A percentile compares a stretch with the other conserved stretches of the same genome.
These are phyloP conservation scores for Lipotes vexillifer DNA, from an alignment of 2,113 vertebrate species.

Conservation along the genomic window DNA sequence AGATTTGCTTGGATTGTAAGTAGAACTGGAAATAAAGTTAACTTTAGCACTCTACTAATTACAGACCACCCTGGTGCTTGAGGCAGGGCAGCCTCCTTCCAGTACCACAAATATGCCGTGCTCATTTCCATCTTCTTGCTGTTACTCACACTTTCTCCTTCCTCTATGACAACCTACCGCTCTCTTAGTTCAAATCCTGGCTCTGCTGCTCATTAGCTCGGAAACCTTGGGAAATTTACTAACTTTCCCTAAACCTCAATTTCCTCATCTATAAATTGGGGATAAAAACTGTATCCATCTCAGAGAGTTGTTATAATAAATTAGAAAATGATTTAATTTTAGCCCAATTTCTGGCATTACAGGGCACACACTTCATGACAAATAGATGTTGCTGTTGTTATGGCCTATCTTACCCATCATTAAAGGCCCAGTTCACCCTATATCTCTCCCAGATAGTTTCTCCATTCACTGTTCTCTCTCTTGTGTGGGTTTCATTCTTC, in stretches of 20 bases:
- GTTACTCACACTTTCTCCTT: neutral
- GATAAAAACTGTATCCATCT: neutral
- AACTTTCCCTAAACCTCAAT: neutral
- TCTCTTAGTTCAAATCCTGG: neutral
- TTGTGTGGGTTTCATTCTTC: neutral
- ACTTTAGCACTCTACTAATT: neutral
- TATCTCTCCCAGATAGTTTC: neutral
- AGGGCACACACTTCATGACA: neutral
- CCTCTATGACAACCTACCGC: neutral
- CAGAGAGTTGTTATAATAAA: neutral
- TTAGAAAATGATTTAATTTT: neutral
- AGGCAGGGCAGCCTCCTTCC: neutral
- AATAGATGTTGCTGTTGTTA: neutral
- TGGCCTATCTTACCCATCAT: neutral
- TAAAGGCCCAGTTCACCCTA: neutral
- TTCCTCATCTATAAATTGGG: slow-evolving; percentile 23
- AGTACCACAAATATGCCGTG: neutral
- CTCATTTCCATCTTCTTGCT: neutral
- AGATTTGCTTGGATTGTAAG: neutral
- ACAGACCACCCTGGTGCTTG: neutral
- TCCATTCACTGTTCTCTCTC: neutral
- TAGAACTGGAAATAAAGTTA: slow-evolving; percentile 1
- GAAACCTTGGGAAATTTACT: neutral
- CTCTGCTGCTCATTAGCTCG: neutral
- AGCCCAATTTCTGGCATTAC: neutral